These are phyloP conservation scores for Pyrrhosoma nymphula DNA, from an alignment of 2,888 invertebrate species.

Conservation along the genomic window DNA sequence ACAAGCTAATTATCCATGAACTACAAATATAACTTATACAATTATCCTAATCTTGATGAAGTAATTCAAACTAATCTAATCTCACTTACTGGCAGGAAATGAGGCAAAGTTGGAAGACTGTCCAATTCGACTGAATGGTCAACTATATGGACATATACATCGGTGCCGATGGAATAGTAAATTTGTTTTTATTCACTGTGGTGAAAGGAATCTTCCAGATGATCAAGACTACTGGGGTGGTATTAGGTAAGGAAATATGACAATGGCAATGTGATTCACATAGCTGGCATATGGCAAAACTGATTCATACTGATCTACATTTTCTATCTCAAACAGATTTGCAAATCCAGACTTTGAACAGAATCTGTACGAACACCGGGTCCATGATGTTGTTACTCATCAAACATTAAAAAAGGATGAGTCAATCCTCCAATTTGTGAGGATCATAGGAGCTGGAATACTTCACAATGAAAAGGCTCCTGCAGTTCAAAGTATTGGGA, in stretches of 20 bases:
- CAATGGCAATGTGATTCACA: not conserved
- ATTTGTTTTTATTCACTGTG: slow-evolving; percentile 97
- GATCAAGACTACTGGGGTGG: slow-evolving; percentile 96
- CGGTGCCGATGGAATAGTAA: slow-evolving; percentile 93
- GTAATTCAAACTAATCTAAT: not conserved
- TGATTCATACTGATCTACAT: slow-evolving; percentile 12
- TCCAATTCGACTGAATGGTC: slow-evolving; percentile 93
- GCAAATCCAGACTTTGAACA: slow-evolving; percentile 94
- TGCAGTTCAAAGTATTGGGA: slow-evolving; percentile 93
- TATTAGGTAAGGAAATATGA: slow-evolving; percentile 79
- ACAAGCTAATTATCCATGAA: too few relatives aligned
- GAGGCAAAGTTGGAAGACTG: slow-evolving; percentile 90
- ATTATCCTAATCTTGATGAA: too few relatives aligned
- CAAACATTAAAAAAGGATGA: slow-evolving; percentile 84
- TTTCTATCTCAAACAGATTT: slow-evolving; percentile 81
- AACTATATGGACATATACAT: slow-evolving; percentile 90
- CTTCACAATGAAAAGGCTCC: slow-evolving; percentile 97
- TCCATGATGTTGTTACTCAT: slow-evolving; percentile 90
- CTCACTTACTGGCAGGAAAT: slow-evolving; percentile 80
- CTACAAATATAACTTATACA: too few relatives aligned
- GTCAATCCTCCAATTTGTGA: slow-evolving; percentile 89
- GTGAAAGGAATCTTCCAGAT: slow-evolving; percentile 83
- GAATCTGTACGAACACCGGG: slow-evolving; percentile 88
- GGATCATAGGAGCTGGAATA: slow-evolving; percentile 95
- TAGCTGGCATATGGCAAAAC: not conserved